Conservation (phyloP, 2,888 invertebrate genomes). For the Petrophora chlorosata region DNA sequence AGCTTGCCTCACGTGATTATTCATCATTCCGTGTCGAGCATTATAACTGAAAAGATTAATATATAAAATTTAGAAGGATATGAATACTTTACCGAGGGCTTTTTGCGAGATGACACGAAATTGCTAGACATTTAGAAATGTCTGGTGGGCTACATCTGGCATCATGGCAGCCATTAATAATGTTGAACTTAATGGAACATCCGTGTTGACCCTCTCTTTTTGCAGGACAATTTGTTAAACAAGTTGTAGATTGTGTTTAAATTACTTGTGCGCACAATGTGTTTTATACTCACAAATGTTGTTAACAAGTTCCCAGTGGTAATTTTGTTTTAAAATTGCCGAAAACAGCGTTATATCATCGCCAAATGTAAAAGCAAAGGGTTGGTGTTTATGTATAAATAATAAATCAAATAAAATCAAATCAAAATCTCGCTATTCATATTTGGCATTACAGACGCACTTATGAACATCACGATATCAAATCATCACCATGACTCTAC, state of each 20-base stretch:
- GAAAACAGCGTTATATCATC: no score
- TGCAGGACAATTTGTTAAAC: conserved; percentile 5
- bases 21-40: conserved; percentile 44
- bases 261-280: no score
- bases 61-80: conserved; percentile 40
- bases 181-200: conserved; percentile 23
- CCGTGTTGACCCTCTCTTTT: conserved; percentile 19
- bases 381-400: no score
- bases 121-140: conserved; percentile 42
- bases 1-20: conserved; percentile 28
- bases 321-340: not conserved
- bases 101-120: conserved; percentile 40
- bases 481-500: no score
- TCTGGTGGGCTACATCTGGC: conserved; percentile 17
- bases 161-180: conserved; percentile 20
- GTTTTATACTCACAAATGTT: no score
- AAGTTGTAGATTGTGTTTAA: conserved; percentile 13
- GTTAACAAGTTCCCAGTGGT: not conserved
- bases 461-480: no score
- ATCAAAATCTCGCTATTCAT: no score
- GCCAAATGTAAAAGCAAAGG: no score
- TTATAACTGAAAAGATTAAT: conserved; percentile 49
- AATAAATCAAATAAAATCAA: no score
- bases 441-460: no score
- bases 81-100: conserved; percentile 40